Base-by-base conservation (phyloP, 2,797 vertebrate genomes). In the Tympanoctomys barrerae region DNA sequence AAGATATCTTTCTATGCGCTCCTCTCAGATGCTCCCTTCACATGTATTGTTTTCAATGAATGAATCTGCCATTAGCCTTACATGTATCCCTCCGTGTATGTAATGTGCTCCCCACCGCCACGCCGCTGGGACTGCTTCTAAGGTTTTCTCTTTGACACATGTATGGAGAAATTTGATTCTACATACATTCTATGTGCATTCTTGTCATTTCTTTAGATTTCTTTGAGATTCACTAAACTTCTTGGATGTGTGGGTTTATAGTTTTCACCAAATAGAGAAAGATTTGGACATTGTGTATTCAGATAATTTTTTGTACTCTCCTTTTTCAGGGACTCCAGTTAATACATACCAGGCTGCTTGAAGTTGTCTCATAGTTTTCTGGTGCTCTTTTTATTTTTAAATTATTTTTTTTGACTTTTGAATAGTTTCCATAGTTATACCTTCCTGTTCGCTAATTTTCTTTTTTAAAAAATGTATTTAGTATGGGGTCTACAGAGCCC, bases 181-280 rank as follows among this genome's bases (percentile, higher is more conserved):
- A 68, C 49, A n/a, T 54, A 1, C 5, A 7, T 83, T 73, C 39
- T 33, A 68, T 57, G 39, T 54, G 1, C 5, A 7, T 83, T 73
- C 39, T 33, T 61, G 39, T 81, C 14, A 21, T 71, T 90, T 91
- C 36, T 81, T 91, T 46, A 21, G 12, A 52, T 86, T 82, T 95
- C 73, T 82, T 2, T n/a, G 26, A 61, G 31, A 18, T 22, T 79
- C 70, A 71, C 26, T 73, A 64, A 92, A 14, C 33, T 86, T 87
- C 66, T 90, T 85, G 54, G 46, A 85, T 81, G 61, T 75, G 62
- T 78, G 59, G 24, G 18, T 68, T 89, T 36, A 92, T 6, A 75
- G 22, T 77, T 87, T 92, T 92, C 39, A 90, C 78, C 46, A 91
- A 89, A 73, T 77, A 77, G 71, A 78, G n/a, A 85, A 90, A 81